Evolutionary conservation across 2,113 vertebrate genomes (phyloP).

Genomic region (Hiodon alosoides): DNA sequence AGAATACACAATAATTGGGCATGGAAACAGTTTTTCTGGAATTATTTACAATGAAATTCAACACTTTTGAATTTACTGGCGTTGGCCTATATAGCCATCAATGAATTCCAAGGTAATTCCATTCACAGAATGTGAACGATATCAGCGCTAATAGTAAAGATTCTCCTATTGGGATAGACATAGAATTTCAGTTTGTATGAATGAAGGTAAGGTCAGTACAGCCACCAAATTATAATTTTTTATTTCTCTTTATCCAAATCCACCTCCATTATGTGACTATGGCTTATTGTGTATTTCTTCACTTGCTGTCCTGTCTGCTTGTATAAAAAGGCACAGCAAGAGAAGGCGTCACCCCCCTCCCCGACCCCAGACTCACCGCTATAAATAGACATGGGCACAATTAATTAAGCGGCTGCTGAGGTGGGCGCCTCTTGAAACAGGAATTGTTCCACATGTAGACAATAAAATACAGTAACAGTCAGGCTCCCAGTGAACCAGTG

Average conservation of each 20-base stretch:
- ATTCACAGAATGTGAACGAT: too few relatives aligned
- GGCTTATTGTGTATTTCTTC: background rate
- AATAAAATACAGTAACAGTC: constrained; percentile 33
- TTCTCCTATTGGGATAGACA: background rate
- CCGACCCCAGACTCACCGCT: constrained; percentile 24
- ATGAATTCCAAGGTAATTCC: too few relatives aligned
- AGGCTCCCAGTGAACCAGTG: constrained; percentile 5
- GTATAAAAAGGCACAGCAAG: constrained; percentile 5
- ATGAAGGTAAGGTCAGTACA: background rate
- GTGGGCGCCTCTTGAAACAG: constrained; percentile 40
- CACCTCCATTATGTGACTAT: background rate
- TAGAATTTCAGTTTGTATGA: constrained; percentile 1
- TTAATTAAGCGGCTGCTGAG: constrained; percentile 51
- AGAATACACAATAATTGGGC: too few relatives aligned
- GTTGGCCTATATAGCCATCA: too few relatives aligned
- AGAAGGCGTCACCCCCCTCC: background rate
- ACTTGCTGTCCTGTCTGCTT: constrained; percentile 2
- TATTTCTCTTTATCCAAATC: background rate
- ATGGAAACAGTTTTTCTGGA: too few relatives aligned
- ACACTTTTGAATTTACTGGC: too few relatives aligned
- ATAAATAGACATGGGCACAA: constrained; percentile 52
- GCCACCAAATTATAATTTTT: background rate
- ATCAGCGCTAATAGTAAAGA: too few relatives aligned
- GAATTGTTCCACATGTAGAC: constrained; percentile 44
- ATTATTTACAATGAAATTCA: too few relatives aligned